Conservation (phyloP, 2,113 vertebrate species). For the Rhegmatorhina hoffmannsi region DNA sequence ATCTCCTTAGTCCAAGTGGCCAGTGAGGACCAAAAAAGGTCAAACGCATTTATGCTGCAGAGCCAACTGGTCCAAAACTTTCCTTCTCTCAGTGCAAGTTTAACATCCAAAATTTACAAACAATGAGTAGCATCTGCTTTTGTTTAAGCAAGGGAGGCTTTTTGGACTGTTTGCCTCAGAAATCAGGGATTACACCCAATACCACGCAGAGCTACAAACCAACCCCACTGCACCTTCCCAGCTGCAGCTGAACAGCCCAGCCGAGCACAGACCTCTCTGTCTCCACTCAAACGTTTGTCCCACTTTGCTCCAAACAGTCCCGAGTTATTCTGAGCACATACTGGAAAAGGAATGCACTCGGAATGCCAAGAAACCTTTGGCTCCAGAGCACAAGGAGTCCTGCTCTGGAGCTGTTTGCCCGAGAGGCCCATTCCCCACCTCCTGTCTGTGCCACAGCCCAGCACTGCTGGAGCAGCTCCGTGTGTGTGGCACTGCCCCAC, state of each 20-base stretch:
- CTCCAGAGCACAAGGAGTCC: slow-evolving; percentile 40
- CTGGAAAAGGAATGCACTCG: slow-evolving; percentile 47
- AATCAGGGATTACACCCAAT: neutral
- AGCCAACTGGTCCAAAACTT: neutral
- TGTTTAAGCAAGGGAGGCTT: neutral
- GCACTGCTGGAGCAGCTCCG: neutral
- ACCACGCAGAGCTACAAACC: neutral
- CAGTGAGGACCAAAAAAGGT: neutral
- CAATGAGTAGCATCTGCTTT: neutral
- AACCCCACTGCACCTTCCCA: neutral
- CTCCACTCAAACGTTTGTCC: slow-evolving; percentile 1
- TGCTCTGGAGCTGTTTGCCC: slow-evolving; percentile 8
- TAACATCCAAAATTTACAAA: neutral
- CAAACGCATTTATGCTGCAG: neutral
- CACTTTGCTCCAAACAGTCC: slow-evolving; percentile 46
- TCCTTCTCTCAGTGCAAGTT: neutral
- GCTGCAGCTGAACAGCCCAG: neutral
- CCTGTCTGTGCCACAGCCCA: neutral
- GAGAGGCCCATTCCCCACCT: neutral
- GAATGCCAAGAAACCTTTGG: slow-evolving; percentile 54
- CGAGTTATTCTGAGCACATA: slow-evolving; percentile 62
- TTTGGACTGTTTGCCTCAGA: neutral
- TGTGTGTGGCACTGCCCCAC: rapidly evolving
- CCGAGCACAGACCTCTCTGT: neutral
- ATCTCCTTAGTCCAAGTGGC: neutral